Conservation (phyloP, 2,797 vertebrate species). For the Lagodon rhomboides region DNA sequence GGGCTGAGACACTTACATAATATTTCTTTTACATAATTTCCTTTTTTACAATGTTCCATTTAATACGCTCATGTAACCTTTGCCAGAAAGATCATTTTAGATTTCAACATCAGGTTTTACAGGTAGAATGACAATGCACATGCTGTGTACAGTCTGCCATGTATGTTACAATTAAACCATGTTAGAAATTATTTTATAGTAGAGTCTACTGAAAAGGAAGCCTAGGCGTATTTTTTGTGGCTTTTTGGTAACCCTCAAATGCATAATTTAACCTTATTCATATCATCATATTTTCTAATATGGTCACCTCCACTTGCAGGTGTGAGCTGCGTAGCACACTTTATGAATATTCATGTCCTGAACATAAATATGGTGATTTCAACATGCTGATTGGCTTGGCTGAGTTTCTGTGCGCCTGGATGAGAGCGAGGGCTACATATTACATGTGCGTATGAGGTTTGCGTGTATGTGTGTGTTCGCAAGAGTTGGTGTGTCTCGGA, state of each 20-base stretch:
- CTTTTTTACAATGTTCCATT: not conserved
- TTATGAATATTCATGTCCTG: conserved; percentile 49
- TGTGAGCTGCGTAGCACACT: conserved; percentile 8
- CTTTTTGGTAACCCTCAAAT: not conserved
- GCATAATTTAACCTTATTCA: not conserved
- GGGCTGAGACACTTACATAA: not conserved
- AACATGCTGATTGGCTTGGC: conserved; percentile 59
- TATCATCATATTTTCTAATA: not conserved
- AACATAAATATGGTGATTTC: conserved; percentile 61
- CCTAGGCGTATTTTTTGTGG: not conserved
- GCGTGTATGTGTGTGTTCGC: conserved; percentile 22
- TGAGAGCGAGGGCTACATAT: conserved; percentile 26
- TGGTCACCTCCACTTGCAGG: conserved; percentile 29
- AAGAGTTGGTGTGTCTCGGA: conserved; percentile 43
- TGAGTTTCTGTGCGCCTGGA: conserved; percentile 30
- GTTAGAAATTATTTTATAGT: not conserved
- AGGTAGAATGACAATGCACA: not conserved
- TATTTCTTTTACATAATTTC: not conserved
- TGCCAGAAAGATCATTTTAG: not conserved
- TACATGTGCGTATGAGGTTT: conserved; percentile 16
- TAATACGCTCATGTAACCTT: not conserved
- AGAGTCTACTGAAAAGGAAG: not conserved
- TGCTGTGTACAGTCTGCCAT: not conserved
- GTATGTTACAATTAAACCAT: not conserved
- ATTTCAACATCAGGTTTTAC: no score